Evolutionary conservation across 2,113 vertebrate genomes (phyloP), one percentile per base, ranked within the genome.

Genomic region (Leptobrachium leishanense): DNA sequence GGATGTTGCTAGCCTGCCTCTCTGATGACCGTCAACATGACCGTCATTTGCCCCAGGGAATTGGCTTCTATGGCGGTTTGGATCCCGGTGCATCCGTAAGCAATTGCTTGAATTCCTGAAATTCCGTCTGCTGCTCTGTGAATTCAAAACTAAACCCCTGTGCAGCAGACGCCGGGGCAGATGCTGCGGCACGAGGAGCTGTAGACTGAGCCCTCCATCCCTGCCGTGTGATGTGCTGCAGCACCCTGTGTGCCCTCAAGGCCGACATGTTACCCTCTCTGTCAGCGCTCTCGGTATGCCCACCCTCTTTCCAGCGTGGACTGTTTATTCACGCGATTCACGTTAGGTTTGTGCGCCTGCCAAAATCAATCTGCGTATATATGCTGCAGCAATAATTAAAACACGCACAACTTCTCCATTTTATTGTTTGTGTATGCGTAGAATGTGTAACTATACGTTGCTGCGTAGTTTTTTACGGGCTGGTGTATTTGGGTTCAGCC

Each of bases 41-140:
- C 87, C 65, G 96, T 96, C 91, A 97, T 95, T 99, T 98, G 93
- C 96, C 96, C 96, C 6, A 99, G 85, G 72, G 94, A 95, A 87
- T 97, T 98, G 8, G 89, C 95, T 80, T 97, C 94, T 1, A 98
- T 93, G 53, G 95, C 96, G 0, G 96, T 98, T 84, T 98, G 96
- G 59, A 98, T 79, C 6, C 97, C 95, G 0, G 95, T 96, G 88
- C 97, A 97, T 20, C 94, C 96, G 0, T 93, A 98, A 2, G 95
- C 95, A 81, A 98, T 39, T 84, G 98, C 96, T 82, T 98, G 96
- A 0, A 92, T 93, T 91, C 92, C 84, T 96, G 95, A 87, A 98
- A 97, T 87, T 98, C 97, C 82, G 93, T 95, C 87, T 98, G 96
- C 83, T 98, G 94, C 8, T 95, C 95, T 0, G 89, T 95, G 43